phyloP scores from a whole-genome alignment of 35 echinoderm and acorn worm species.

The Anneissia japonica region DNA sequence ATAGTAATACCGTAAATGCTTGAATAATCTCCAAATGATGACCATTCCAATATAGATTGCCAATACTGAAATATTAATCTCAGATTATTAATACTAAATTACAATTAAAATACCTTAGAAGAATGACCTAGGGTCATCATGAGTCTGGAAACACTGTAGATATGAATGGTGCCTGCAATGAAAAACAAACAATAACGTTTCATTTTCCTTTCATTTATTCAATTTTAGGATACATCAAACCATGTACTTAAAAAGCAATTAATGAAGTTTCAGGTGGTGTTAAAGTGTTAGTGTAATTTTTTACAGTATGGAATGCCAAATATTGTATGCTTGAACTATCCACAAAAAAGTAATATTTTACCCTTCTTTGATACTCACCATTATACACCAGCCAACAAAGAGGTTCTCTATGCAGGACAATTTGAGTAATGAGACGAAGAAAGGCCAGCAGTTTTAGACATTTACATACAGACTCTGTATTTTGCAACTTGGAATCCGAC shows the following conservation, averaged over 20 bases:
- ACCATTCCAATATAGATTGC: no score
- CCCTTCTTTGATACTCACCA: conserved; percentile 49
- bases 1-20: no score
- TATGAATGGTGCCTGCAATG: conserved; percentile 88
- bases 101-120: conserved; percentile 46
- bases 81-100: no score
- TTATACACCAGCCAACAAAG: conserved; percentile 98
- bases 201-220: no score
- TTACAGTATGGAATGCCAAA: no score
- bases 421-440: conserved; percentile 89
- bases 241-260: no score
- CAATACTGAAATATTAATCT: no score
- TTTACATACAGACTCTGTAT: conserved; percentile 88
- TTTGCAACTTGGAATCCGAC: conserved; percentile 89
- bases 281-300: no score
- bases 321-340: not conserved
- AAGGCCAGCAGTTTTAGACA: conserved; percentile 89
- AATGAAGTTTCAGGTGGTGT: no score
- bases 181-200: conserved; percentile 15
- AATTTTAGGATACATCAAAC: no score
- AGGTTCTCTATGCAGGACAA: conserved; percentile 76
- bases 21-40: no score
- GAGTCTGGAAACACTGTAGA: conserved; percentile 97
- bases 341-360: not conserved
- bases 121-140: conserved; percentile 97